Conservation (phyloP, 2,113 vertebrate genomes). For the Xyrauchen texanus region DNA sequence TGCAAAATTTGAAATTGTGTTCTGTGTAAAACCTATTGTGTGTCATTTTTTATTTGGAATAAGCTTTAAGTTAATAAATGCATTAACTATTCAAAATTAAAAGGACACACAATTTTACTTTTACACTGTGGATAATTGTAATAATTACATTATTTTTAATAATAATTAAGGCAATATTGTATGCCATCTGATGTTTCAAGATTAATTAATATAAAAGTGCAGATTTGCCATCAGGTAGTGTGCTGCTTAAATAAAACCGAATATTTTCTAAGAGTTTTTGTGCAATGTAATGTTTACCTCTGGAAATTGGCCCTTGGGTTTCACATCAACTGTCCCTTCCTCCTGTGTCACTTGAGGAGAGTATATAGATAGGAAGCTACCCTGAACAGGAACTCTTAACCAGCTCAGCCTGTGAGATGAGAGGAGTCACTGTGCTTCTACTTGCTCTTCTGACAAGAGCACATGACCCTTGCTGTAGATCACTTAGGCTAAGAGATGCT, state of each 20-base stretch:
- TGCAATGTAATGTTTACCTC: slow-evolving; percentile 45
- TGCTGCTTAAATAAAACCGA: slow-evolving; percentile 11
- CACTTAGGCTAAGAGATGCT: slow-evolving; percentile 40
- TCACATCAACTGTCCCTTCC: slow-evolving; percentile 52
- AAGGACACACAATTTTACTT: too few species aligned
- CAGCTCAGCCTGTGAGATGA: slow-evolving; percentile 71
- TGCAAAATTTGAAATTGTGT: too few species aligned
- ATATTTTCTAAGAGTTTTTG: slow-evolving; percentile 20
- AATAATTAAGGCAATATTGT: neutral
- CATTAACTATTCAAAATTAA: too few species aligned
- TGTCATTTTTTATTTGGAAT: too few species aligned
- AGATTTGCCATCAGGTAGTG: neutral
- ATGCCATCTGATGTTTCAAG: neutral
- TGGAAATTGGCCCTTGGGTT: slow-evolving; percentile 53
- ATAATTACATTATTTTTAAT: neutral
- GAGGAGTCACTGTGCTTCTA: slow-evolving; percentile 60
- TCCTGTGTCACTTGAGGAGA: slow-evolving; percentile 46
- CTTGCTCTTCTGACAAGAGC: slow-evolving; percentile 66
- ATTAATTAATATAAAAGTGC: neutral
- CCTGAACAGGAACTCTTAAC: slow-evolving; percentile 45
- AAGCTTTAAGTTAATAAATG: too few species aligned
- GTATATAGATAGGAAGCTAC: slow-evolving; percentile 66
- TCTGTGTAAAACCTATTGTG: too few species aligned
- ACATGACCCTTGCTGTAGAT: slow-evolving; percentile 49
- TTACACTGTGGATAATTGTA: too few species aligned